Conservation (phyloP, 2,888 invertebrate species). For the Aphodius granarius region DNA sequence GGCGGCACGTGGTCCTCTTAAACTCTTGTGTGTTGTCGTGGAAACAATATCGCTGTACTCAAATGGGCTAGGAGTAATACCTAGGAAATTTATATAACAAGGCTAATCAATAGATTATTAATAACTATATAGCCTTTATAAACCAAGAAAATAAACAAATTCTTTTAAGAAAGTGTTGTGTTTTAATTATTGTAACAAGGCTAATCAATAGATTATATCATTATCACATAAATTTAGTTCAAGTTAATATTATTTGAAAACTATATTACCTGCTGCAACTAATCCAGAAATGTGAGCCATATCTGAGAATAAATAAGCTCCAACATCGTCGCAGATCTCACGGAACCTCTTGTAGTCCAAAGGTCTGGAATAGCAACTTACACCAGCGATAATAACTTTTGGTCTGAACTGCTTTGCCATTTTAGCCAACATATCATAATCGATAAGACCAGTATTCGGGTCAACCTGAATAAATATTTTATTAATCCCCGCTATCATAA, state of each 20-base stretch:
- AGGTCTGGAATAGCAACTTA: conserved; percentile 91
- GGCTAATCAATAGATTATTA: background rate
- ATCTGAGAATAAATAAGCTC: conserved; percentile 87
- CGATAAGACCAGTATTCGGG: conserved; percentile 82
- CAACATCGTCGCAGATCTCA: conserved; percentile 79
- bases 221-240: background rate
- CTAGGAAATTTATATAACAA: conserved; percentile 44
- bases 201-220: background rate
- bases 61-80: conserved; percentile 86
- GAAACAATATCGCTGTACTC: conserved; percentile 89
- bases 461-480: conserved; percentile 57
- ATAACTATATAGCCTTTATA: too few relatives aligned
- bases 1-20: conserved; percentile 85
- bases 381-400: conserved; percentile 89
- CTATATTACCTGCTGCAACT: conserved; percentile 73
- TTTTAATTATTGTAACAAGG: too few relatives aligned
- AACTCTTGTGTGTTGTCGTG: conserved; percentile 94
- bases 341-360: conserved; percentile 90
- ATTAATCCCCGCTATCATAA: background rate
- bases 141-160: too few relatives aligned
- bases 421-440: conserved; percentile 85
- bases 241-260: background rate
- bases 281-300: conserved; percentile 96
- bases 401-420: conserved; percentile 89
- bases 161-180: too few relatives aligned